Evolutionary conservation across 2,113 vertebrate genomes (phyloP), one percentile per base, ranked within the genome.

Genomic region (Chunga burmeisteri): DNA sequence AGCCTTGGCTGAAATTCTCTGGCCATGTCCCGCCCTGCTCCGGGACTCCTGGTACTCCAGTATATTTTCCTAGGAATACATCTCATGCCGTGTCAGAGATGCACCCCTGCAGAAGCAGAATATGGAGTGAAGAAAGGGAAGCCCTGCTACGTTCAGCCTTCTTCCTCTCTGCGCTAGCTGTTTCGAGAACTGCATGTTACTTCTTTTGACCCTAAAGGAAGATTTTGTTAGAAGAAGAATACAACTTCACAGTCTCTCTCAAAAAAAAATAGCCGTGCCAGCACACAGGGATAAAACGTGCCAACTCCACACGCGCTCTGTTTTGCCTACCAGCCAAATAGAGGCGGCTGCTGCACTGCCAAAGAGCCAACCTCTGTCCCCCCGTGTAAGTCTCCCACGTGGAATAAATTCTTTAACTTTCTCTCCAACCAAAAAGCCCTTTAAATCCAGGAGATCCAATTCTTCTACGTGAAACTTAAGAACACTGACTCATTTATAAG

Each of bases 151-250:
- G 5, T 7, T 26, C 36, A 72, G n/a, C 21, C 22, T 25, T 71
- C 26, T 3, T 38, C 6, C 62, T 63, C 71, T 44, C 74, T 30
- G 40, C 22, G 6, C 12, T 26, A 38, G 20, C 55, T 65, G 26
- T 9, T 81, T 46, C 2, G 2, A 68, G 47, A 62, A 13, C 21
- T 27, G 10, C 6, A 1, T 0, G 2, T 34, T 21, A 44, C 10
- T 75, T 53, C 66, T 66, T 38, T 38, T 13, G 29, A 42, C 22
- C 19, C 19, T 38, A 29, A 62, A 25, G 20, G 27, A 75, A 70
- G 68, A 50, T 27, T 67, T 17, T 38, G 13, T 47, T 20, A 13
- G 42, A 2, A 29, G 19, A 52, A n/a, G 7, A 80, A 44, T 3
- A 38, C 27, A 44, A 21, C 25, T 56, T 46, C 46, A 55, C 3